These are phyloP conservation scores for Eucera pruinosa DNA, from an alignment of 2,888 invertebrate species.

Conservation along the genomic window DNA sequence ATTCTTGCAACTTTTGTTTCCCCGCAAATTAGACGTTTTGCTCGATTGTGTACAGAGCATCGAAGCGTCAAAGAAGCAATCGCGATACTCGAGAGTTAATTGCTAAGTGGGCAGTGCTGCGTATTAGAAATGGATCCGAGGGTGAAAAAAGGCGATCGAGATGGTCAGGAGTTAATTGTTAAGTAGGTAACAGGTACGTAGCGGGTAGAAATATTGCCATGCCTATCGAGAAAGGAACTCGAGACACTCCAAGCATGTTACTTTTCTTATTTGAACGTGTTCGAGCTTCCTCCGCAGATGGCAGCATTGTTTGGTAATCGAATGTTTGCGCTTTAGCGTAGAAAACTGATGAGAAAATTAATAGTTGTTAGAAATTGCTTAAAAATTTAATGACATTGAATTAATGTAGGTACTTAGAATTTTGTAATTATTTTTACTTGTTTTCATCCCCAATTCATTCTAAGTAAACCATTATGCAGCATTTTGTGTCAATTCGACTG, in stretches of 20 bases:
- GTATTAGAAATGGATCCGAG: conserved; percentile 7
- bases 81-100: conserved; percentile 33
- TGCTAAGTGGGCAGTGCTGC: conserved; percentile 6
- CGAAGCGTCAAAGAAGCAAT: conserved; percentile 42
- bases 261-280: background rate
- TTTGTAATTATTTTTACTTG: too few species aligned
- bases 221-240: conserved; percentile 33
- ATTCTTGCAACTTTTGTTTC: conserved; percentile 4
- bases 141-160: conserved; percentile 9
- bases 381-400: too few species aligned
- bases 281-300: conserved; percentile 41
- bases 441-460: too few species aligned
- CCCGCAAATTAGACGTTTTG: background rate
- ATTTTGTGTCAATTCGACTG: too few species aligned
- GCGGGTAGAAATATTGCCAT: conserved; percentile 10
- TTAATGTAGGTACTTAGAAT: too few species aligned
- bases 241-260: conserved; percentile 7
- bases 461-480: too few species aligned
- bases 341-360: too few species aligned
- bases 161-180: conserved; percentile 38
- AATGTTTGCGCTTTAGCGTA: too few species aligned
- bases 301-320: conserved; percentile 48
- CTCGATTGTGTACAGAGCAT: background rate
- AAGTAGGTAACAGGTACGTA: conserved; percentile 31
- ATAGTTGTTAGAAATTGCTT: too few species aligned